Evolutionary conservation across 2,113 vertebrate species (phyloP).

Genomic region (Vimba vimba): DNA sequence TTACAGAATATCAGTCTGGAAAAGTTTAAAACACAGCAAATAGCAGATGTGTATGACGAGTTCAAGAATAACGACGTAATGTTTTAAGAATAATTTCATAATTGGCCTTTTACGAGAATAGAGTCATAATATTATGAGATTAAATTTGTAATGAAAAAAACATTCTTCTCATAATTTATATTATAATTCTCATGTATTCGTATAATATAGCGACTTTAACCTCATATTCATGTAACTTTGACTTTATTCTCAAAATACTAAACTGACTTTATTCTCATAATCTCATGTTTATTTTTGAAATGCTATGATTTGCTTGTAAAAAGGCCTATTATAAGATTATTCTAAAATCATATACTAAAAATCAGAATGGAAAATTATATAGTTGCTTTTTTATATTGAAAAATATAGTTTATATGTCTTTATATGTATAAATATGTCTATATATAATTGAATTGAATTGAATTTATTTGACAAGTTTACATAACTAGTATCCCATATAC

Average conservation of each 20-base stretch:
- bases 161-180: background rate
- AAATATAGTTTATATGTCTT: too few species aligned
- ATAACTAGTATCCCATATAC: too few species aligned
- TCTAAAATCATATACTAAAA: background rate
- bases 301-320: background rate
- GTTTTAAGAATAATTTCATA: slow-evolving; percentile 6
- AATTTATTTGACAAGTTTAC: too few species aligned
- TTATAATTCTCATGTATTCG: background rate
- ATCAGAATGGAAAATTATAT: background rate
- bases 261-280: background rate
- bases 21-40: background rate
- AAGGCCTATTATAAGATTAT: background rate
- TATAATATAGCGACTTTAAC: background rate
- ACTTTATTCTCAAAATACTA: background rate
- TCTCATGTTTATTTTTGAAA: background rate
- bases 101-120: background rate
- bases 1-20: background rate
- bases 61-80: background rate
- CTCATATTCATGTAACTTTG: background rate
- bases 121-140: background rate
- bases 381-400: too few species aligned
- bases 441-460: too few species aligned
- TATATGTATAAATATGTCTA: too few species aligned
- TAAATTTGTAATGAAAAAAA: background rate
- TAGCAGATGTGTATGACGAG: background rate